Conservation (phyloP, 2,113 vertebrate species). For the Grallaria varia region DNA sequence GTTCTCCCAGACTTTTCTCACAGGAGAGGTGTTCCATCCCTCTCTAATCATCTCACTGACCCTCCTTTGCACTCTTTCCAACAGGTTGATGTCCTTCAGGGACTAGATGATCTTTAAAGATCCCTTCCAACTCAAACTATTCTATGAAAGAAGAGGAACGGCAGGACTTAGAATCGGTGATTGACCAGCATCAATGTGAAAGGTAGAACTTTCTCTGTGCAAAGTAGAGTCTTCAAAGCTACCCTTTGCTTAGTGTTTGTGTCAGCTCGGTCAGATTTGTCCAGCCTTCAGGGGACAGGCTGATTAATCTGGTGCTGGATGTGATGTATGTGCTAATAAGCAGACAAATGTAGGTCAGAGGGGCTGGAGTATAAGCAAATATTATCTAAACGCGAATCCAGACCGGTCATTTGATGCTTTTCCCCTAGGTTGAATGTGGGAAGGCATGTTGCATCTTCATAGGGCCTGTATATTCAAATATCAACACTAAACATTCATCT, state of each 20-base stretch:
- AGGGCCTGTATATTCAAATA: not conserved
- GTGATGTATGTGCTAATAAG: not conserved
- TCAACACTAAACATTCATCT: not conserved
- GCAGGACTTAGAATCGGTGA: not conserved
- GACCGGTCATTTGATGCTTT: rapidly evolving
- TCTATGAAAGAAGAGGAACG: not conserved
- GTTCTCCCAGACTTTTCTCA: not conserved
- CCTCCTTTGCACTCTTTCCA: not conserved
- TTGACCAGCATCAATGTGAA: rapidly evolving
- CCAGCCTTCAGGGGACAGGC: not conserved
- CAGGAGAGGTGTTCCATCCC: not conserved
- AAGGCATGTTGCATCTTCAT: not conserved
- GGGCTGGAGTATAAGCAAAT: not conserved
- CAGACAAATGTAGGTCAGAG: not conserved
- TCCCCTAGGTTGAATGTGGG: not conserved
- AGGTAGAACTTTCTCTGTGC: not conserved
- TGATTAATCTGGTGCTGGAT: not conserved
- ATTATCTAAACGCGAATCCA: not conserved
- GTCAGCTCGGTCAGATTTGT: not conserved
- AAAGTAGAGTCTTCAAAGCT: not conserved
- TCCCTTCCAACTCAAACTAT: not conserved
- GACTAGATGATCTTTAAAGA: not conserved
- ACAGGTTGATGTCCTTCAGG: not conserved
- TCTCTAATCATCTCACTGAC: not conserved
- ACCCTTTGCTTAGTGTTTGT: not conserved